Evolutionary conservation across 2,888 invertebrate species (phyloP).

Genomic region (Phragmatobia fuliginosa): DNA sequence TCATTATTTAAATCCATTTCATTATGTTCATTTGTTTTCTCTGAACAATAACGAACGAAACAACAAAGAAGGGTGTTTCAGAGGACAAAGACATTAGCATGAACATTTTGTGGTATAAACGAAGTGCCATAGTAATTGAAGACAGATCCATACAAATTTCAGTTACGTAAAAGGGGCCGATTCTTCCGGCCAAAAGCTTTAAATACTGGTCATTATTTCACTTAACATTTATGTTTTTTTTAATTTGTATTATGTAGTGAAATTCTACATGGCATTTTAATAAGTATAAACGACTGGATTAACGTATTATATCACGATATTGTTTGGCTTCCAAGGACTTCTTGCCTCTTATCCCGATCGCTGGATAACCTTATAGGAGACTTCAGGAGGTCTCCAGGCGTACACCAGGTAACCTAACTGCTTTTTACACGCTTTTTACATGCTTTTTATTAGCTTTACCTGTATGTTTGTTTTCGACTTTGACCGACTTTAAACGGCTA

Average conservation of each 20-base stretch:
- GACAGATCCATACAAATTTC: conserved; percentile 3
- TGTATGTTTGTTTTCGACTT: no score
- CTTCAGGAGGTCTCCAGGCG: no score
- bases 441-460: no score
- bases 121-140: conserved; percentile 4
- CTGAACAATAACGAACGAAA: not conserved
- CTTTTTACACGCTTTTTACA: no score
- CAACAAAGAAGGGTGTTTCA: not conserved
- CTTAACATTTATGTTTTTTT: not conserved
- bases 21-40: conserved; percentile 1
- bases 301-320: not conserved
- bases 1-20: conserved; percentile 1
- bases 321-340: no score
- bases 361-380: no score
- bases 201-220: not conserved
- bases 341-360: no score
- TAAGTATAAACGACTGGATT: not conserved
- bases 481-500: no score
- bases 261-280: not conserved
- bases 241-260: not conserved
- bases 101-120: conserved; percentile 1
- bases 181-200: not conserved
- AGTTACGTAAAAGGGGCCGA: not conserved
- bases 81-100: conserved; percentile 5
- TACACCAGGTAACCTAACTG: no score